Conservation (phyloP, 2,113 vertebrate species). For the Hippopotamus amphibius region DNA sequence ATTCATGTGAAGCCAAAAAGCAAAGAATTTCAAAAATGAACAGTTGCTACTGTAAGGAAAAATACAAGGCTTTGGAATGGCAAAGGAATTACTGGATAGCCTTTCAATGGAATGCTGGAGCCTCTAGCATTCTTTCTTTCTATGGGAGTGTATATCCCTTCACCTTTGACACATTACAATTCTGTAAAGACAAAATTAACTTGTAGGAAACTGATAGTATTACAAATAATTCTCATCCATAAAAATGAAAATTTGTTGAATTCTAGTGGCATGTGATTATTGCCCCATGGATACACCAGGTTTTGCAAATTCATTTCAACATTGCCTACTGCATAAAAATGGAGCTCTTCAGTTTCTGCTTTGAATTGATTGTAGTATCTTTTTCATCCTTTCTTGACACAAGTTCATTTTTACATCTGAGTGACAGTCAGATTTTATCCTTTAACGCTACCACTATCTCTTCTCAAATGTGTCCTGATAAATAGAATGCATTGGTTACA, state of each 20-base stretch:
- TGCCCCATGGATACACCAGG: background rate
- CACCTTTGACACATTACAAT: background rate
- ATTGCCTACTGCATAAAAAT: background rate
- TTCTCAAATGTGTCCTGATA: background rate
- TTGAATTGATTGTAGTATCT: background rate
- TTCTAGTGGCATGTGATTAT: background rate
- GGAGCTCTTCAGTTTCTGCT: background rate
- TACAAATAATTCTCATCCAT: background rate
- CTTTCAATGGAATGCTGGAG: background rate
- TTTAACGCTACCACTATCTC: background rate
- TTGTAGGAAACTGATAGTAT: background rate
- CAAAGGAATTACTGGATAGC: background rate
- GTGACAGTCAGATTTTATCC: background rate
- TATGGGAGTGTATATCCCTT: background rate
- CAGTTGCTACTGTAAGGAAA: background rate
- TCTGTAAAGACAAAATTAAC: background rate
- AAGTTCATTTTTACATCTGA: background rate
- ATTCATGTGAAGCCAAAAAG: background rate
- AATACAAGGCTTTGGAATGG: background rate
- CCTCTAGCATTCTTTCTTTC: background rate
- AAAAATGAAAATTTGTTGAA: background rate
- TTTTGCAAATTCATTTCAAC: background rate
- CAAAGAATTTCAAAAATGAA: background rate
- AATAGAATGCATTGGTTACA: background rate
- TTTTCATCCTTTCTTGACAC: background rate